Evolutionary conservation across 2,797 vertebrate genomes (phyloP).

Genomic region (Darevskia nairensis): DNA sequence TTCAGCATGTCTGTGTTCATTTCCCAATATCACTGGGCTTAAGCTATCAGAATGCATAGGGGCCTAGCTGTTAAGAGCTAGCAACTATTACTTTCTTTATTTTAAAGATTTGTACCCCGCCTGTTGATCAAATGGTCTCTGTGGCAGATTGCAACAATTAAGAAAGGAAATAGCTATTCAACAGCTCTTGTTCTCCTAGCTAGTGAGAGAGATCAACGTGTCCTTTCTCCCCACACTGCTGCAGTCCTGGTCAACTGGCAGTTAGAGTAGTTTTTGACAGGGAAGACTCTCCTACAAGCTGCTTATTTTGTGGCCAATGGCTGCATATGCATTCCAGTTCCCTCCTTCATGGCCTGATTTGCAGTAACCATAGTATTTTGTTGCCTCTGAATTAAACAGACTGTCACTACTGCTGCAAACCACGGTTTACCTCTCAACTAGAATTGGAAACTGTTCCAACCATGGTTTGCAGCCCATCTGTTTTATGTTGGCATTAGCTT

Average conservation of each 20-base stretch:
- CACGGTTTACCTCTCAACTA: neutral
- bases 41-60: slow-evolving; percentile 6
- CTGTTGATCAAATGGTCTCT: neutral
- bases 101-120: neutral
- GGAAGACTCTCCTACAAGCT: neutral
- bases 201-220: neutral
- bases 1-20: slow-evolving; percentile 57
- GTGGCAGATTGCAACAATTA: neutral
- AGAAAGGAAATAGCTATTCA: neutral
- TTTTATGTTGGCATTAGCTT: neutral
- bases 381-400: neutral
- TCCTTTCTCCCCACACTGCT: neutral
- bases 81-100: neutral
- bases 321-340: neutral
- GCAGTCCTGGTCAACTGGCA: neutral
- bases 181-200: neutral
- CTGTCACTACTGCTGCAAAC: neutral
- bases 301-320: neutral
- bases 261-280: neutral
- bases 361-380: neutral
- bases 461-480: neutral
- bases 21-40: slow-evolving; percentile 38
- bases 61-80: neutral
- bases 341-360: neutral
- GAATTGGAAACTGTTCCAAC: neutral